phyloP scores from a whole-genome alignment of 2,113 vertebrate species.

The Rallus limicola region DNA sequence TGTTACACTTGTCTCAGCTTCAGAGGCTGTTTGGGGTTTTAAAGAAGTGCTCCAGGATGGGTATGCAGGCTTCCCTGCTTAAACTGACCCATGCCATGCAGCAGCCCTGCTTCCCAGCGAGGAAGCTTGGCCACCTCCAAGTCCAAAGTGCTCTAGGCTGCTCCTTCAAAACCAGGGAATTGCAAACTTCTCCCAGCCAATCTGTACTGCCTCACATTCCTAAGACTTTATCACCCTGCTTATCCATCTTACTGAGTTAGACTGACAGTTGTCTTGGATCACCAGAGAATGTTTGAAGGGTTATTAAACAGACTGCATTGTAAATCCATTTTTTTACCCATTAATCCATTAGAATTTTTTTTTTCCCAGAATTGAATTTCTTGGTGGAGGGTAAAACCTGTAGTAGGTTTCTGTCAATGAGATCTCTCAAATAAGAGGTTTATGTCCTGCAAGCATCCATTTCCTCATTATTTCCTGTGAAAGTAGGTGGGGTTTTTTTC shows the following conservation, averaged over 20 bases:
- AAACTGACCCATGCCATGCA: rapidly evolving
- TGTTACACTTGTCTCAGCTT: background rate
- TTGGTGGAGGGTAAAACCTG: background rate
- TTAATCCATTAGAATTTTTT: background rate
- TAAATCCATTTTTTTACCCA: background rate
- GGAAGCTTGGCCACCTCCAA: background rate
- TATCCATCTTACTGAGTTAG: background rate
- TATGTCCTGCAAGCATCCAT: background rate
- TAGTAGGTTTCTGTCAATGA: background rate
- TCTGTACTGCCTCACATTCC: rapidly evolving
- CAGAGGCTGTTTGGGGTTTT: background rate
- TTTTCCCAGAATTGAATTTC: background rate
- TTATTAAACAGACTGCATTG: background rate
- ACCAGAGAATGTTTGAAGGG: background rate
- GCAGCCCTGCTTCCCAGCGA: background rate
- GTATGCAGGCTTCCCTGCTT: background rate
- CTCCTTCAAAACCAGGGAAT: background rate
- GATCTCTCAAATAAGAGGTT: background rate
- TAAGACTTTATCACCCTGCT: background rate
- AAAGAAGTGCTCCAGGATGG: background rate
- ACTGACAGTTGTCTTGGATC: background rate
- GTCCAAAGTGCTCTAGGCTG: background rate
- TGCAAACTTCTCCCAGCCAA: background rate
- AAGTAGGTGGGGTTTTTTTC: background rate
- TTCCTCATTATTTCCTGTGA: background rate